Evolutionary conservation across 2,888 invertebrate species (phyloP).

Genomic region (Athalia circularis): DNA sequence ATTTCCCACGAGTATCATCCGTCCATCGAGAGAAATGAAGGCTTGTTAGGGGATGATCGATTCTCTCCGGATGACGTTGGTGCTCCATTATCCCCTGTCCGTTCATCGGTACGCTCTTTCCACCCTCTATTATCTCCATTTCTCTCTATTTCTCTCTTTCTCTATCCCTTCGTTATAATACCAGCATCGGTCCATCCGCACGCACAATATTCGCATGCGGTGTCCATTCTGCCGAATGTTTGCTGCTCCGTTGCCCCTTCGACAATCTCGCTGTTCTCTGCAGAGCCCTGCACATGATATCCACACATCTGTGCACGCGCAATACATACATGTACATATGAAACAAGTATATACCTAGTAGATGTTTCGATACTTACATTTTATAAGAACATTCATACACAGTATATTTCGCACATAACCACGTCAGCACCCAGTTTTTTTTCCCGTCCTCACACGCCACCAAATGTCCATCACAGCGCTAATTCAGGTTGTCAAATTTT

Average conservation of each 20-base stretch:
- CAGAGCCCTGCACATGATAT: not conserved
- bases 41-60: constrained; percentile 58
- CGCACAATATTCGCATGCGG: not conserved
- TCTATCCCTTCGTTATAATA: constrained; percentile 38
- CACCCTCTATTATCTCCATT: not conserved
- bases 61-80: constrained; percentile 58
- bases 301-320: no score
- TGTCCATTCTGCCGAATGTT: constrained; percentile 52
- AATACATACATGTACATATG: no score
- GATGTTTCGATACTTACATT: no score
- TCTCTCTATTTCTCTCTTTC: constrained; percentile 3
- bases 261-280: not conserved
- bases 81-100: constrained; percentile 56
- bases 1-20: constrained; percentile 40
- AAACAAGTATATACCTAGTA: no score
- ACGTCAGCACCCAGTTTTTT: no score
- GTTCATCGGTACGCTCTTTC: not conserved
- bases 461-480: no score
- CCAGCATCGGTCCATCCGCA: not conserved
- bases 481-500: no score
- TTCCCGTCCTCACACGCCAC: no score
- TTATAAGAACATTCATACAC: no score
- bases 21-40: constrained; percentile 44
- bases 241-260: constrained; percentile 49
- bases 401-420: no score